A percentile compares a stretch with the other conserved stretches of the same genome.
Conservation (phyloP, 2,797 vertebrate species). For the Propithecus deckenii region DNA sequence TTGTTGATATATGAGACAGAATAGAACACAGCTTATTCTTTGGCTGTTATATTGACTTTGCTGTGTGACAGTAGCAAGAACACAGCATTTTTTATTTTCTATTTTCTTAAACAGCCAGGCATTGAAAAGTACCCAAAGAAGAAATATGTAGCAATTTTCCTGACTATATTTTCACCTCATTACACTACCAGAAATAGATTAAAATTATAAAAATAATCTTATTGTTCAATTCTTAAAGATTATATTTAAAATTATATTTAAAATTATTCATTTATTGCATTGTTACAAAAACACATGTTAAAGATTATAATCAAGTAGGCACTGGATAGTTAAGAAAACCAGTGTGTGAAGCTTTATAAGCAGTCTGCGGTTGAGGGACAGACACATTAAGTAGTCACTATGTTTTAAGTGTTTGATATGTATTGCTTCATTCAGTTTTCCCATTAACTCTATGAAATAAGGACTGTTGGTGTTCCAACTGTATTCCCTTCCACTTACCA, state of each 20-base stretch:
- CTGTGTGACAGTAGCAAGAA: constrained; percentile 3
- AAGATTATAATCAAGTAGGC: not conserved
- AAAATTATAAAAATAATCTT: not conserved
- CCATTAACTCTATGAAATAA: not conserved
- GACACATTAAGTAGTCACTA: not conserved
- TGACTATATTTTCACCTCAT: not conserved
- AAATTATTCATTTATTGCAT: not conserved
- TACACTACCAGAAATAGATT: not conserved
- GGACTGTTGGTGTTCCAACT: accelerated
- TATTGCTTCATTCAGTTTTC: not conserved
- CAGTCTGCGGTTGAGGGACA: not conserved
- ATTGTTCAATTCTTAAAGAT: not conserved
- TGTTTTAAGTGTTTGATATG: not conserved
- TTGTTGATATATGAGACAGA: constrained; percentile 61
- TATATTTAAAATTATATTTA: not conserved
- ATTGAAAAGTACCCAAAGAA: not conserved
- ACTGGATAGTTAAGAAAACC: not conserved
- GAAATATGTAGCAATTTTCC: not conserved
- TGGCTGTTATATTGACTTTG: constrained; percentile 51
- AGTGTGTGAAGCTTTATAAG: not conserved
- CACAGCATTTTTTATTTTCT: not conserved
- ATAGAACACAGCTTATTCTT: constrained; percentile 41
- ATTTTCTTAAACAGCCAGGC: constrained; percentile 1
- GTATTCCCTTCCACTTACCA: not conserved
- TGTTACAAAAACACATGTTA: not conserved